These are phyloP conservation scores for Ploceus nigricollis DNA, from an alignment of 2,113 vertebrate species.

Conservation along the genomic window DNA sequence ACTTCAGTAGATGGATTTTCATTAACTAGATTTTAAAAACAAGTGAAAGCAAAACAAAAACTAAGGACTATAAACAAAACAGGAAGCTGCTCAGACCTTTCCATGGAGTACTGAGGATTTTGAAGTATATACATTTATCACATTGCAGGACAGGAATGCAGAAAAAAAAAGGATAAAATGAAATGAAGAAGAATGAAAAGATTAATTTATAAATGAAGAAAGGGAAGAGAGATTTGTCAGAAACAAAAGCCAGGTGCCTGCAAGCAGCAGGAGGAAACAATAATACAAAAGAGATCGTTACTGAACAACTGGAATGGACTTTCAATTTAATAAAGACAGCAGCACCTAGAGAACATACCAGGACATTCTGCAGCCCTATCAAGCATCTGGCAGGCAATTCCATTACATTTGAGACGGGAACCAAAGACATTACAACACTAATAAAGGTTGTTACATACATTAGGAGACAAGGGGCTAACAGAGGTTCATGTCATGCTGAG, in stretches of 20 bases:
- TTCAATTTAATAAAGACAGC: constrained; percentile 23
- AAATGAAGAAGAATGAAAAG: neutral
- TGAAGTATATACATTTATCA: constrained; percentile 4
- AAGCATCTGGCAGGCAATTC: constrained; percentile 3
- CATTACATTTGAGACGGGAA: neutral
- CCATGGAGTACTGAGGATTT: neutral
- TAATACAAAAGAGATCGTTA: neutral
- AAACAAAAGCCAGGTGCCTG: constrained; percentile 10
- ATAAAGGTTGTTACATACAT: neutral
- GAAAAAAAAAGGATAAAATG: neutral
- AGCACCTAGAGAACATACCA: neutral
- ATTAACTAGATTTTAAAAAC: constrained; percentile 16
- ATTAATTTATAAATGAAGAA: constrained; percentile 27
- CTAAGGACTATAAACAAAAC: neutral
- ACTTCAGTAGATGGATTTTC: neutral
- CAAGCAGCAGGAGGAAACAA: neutral
- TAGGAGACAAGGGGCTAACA: neutral
- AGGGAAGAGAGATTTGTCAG: neutral
- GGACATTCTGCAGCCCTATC: neutral
- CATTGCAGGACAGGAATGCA: neutral
- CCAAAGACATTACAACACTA: neutral
- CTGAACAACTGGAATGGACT: neutral
- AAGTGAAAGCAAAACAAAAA: neutral
- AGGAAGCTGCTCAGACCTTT: neutral
- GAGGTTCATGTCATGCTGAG: neutral